These are phyloP conservation scores for Esox masquinongy DNA, from an alignment of 2,797 vertebrate species.

Conservation along the genomic window DNA sequence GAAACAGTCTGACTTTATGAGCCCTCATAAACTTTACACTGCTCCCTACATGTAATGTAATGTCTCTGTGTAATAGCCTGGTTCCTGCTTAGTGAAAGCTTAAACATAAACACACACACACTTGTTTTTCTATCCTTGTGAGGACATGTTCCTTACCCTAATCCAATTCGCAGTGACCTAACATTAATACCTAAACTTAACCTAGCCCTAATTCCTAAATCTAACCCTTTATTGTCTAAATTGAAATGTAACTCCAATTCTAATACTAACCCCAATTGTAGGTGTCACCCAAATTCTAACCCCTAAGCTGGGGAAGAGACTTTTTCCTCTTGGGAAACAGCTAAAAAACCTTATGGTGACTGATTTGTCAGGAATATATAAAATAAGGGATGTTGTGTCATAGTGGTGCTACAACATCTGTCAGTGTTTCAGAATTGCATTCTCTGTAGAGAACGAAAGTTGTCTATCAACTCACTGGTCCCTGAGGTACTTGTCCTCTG, in stretches of 20 bases:
- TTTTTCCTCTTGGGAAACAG: no score
- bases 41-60: background rate
- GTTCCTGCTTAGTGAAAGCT: background rate
- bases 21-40: background rate
- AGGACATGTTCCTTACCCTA: no score
- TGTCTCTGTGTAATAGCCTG: background rate
- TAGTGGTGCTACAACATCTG: background rate
- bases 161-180: no score
- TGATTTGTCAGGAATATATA: background rate
- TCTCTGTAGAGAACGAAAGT: background rate
- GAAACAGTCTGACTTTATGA: background rate
- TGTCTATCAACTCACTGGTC: background rate
- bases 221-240: background rate
- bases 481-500: background rate
- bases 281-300: no score
- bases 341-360: no score
- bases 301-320: no score
- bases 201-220: no score
- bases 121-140: no score
- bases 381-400: background rate
- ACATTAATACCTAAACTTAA: no score
- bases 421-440: background rate
- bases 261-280: no score
- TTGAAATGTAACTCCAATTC: background rate
- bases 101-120: background rate